Percentiles rank a stretch among this genome's conserved stretches.
phyloP scores from a whole-genome alignment of 2,888 invertebrate species.

The Macrostomum cliftonense region DNA sequence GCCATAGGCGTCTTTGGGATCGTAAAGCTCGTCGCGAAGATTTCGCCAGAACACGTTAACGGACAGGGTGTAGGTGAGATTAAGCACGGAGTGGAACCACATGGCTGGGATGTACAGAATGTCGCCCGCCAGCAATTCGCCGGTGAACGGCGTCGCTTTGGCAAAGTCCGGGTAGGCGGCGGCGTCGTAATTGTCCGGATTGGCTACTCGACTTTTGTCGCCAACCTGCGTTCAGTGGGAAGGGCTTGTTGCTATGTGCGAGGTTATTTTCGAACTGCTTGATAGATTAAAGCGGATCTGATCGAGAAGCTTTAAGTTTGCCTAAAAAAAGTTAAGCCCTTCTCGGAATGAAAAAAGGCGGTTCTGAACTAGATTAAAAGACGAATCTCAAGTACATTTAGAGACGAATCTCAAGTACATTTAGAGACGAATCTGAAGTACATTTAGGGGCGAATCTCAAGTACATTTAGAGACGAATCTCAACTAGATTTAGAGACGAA shows the following conservation, averaged over 20 bases:
- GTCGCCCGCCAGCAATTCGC: constrained; percentile 40
- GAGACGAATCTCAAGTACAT: too few relatives aligned
- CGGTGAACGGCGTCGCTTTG: constrained; percentile 34
- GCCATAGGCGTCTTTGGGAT: constrained; percentile 43
- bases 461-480: too few relatives aligned
- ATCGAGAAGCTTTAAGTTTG: too few relatives aligned
- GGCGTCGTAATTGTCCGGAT: constrained; percentile 40
- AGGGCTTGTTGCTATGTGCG: neutral
- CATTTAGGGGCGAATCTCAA: too few relatives aligned
- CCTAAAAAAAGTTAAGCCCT: too few relatives aligned
- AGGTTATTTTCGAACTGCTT: too few relatives aligned
- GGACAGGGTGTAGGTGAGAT: constrained; percentile 40
- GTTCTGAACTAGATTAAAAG: too few relatives aligned
- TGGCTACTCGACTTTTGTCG: constrained; percentile 42
- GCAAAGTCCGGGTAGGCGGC: constrained; percentile 38
- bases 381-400: too few relatives aligned
- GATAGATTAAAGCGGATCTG: too few relatives aligned
- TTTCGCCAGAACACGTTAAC: constrained; percentile 45
- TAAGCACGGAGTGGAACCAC: constrained; percentile 44
- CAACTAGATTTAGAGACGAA: too few relatives aligned
- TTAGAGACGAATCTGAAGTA: too few relatives aligned
- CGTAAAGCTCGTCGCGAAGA: constrained; percentile 37
- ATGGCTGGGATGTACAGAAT: constrained; percentile 40
- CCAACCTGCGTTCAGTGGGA: constrained; percentile 23
- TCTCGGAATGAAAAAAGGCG: too few relatives aligned